Conservation (phyloP, 2,113 vertebrate genomes). For the human (Homo sapiens) region GRCh38 chr6:25300001-25300500, state of each 20-base stretch:
- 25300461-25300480: too few relatives aligned
- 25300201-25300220: not conserved
- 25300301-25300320: not conserved
- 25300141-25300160: not conserved
- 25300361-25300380: not conserved
- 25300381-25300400: not conserved
- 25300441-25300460: too few relatives aligned
- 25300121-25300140: not conserved
- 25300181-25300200: not conserved
- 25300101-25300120: not conserved
- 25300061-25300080: not conserved
- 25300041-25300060: not conserved
- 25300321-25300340: not conserved
- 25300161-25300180: not conserved
- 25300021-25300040: not conserved
- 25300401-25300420: too few relatives aligned
- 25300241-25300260: not conserved
- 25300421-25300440: too few relatives aligned
- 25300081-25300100: not conserved
- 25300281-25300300: not conserved
- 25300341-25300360: not conserved
- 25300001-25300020: not conserved
- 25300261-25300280: not conserved
- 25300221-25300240: not conserved
- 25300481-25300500: too few relatives aligned